Evolutionary conservation across 2,888 invertebrate species (phyloP), one percentile per base, ranked within the genome.

Genomic region (Trachelus iudaicus): DNA sequence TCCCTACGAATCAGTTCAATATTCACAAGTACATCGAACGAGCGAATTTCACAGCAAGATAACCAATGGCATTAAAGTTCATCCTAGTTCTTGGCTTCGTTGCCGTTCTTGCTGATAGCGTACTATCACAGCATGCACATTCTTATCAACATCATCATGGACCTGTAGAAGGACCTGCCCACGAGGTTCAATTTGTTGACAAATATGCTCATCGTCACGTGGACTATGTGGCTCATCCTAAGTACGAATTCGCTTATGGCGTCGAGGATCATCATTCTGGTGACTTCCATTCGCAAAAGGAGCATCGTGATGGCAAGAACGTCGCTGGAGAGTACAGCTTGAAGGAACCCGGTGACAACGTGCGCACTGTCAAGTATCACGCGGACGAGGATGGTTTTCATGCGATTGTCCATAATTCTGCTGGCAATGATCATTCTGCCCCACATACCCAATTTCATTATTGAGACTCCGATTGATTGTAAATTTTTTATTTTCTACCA

Each of bases 311-410:
- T 31, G 78, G 78, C 34, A 78, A 78, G 34, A 76, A 76, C 73
- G 78, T 78, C 31, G 78, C 73, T 23, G 78, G 78, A 4, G 78
- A 78, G 35, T 78, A 78, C 73, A 75, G 75, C 34, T 71, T 78
- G 11, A 76, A 73, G 73, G 79, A 76, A 74, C 79, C 79, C 15
- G 79, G 79, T 37, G 79, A 76, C 15, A 76, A 79, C 33, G 79
- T 79, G 30, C 79, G 79, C 68, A 79, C 76, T 13, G 76, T 79
- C 35, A 79, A 79, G 69, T 76, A 76, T 69, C 79, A 79, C 73
- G 79, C 79, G 56, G 79, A 79, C 30, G 40, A 79, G 37, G 31
- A 69, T 34, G 76, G 76, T 30, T 76, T 76, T n/a, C 79, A 76
- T 23, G 79, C 76, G 34, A 69, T 77, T 35, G 79, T 79, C 30